These are phyloP conservation scores for Zygogramma bicolorata DNA, from an alignment of 2,888 invertebrate species.

Conservation along the genomic window DNA sequence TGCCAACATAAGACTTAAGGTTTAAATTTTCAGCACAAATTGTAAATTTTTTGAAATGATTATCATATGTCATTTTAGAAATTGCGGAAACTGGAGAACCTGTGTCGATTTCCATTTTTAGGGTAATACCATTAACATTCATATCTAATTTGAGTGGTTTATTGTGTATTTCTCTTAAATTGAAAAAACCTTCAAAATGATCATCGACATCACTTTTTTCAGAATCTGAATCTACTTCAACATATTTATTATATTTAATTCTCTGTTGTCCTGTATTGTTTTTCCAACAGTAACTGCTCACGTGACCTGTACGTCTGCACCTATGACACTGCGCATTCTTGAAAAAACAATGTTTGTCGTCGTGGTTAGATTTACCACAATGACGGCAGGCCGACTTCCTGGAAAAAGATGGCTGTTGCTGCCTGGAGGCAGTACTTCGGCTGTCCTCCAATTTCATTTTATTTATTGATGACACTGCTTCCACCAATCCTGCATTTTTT, in stretches of 20 bases:
- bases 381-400: neutral
- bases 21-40: conserved; percentile 2
- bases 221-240: conserved; percentile 1
- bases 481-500: neutral
- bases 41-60: neutral
- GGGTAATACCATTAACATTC: neutral
- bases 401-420: conserved; percentile 2
- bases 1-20: conserved; percentile 10
- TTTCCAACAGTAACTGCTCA: conserved; percentile 1
- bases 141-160: neutral
- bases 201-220: conserved; percentile 4
- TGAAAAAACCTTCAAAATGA: neutral
- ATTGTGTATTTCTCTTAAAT: neutral
- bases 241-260: conserved; percentile 13
- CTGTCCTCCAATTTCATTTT: neutral
- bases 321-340: conserved; percentile 14
- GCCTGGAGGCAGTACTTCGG: neutral
- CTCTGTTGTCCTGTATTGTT: neutral
- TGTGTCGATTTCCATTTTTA: conserved; percentile 18
- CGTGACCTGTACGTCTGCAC: conserved; percentile 3
- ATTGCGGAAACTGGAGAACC: conserved; percentile 13
- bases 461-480: neutral
- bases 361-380: conserved; percentile 9
- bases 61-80: conserved; percentile 3
- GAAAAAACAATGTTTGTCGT: conserved; percentile 5